Conservation (phyloP, 2,113 vertebrate genomes). For the Dasypus novemcinctus region DNA sequence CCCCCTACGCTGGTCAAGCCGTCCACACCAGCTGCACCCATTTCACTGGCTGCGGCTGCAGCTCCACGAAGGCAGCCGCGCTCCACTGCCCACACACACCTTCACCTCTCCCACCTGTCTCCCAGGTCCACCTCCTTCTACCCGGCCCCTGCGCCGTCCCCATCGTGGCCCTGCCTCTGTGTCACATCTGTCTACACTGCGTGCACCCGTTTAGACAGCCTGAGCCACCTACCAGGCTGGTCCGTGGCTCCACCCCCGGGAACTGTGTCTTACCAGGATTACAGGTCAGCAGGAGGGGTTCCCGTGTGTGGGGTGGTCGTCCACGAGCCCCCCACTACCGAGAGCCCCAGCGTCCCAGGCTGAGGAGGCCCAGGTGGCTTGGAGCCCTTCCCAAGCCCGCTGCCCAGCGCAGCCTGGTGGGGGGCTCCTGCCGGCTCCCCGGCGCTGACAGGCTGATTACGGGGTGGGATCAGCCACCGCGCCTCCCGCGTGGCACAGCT, state of each 20-base stretch:
- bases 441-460: constrained; percentile 75
- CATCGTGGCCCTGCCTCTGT: background rate
- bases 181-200: background rate
- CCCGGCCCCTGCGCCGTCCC: no score
- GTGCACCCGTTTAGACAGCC: background rate
- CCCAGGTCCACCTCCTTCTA: background rate
- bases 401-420: background rate
- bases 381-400: constrained; percentile 36
- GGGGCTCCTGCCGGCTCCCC: background rate
- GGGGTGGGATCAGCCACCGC: constrained; percentile 59
- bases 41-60: no score
- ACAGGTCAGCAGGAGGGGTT: background rate
- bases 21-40: no score
- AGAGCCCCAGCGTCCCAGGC: background rate
- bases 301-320: background rate
- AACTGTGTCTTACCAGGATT: background rate
- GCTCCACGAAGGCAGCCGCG: no score
- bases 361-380: constrained; percentile 41
- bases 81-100: background rate
- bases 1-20: no score
- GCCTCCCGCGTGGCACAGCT: constrained; percentile 58
- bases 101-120: background rate
- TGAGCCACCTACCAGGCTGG: background rate
- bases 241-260: background rate
- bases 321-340: background rate